Conservation (phyloP, 37 sponge, comb jelly and placozoan species). For the Aphrocallistes beatrix region DNA sequence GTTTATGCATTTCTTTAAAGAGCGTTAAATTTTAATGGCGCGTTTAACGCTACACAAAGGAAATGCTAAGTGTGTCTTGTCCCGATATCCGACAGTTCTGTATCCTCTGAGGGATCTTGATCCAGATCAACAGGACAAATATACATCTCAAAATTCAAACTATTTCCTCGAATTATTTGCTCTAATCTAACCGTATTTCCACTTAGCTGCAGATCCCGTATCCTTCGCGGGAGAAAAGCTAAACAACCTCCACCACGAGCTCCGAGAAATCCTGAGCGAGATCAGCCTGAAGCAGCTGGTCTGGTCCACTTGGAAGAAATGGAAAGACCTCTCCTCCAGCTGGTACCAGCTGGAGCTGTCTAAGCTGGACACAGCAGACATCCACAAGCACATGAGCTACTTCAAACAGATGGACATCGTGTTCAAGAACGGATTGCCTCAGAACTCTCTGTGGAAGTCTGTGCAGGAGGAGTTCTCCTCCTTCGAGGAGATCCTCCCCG, state of each 20-base stretch:
- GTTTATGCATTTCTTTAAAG: too few relatives aligned
- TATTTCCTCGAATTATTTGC: too few relatives aligned
- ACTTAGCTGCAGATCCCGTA: too few relatives aligned
- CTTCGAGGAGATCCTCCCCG: neutral
- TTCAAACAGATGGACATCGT: neutral
- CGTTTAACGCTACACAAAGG: too few relatives aligned
- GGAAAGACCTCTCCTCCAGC: neutral
- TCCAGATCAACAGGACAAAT: too few relatives aligned
- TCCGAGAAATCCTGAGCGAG: neutral
- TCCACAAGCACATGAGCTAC: neutral
- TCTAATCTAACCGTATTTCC: too few relatives aligned
- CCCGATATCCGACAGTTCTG: too few relatives aligned
- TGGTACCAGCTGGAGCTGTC: neutral
- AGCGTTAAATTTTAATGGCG: too few relatives aligned
- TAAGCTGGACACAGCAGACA: neutral
- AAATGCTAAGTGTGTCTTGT: too few relatives aligned
- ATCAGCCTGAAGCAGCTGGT: neutral
- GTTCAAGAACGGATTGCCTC: neutral
- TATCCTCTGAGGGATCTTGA: too few relatives aligned
- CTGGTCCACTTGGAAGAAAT: slow-evolving; percentile 16
- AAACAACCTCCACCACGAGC: neutral
- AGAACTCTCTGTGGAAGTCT: neutral
- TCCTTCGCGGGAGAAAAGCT: neutral
- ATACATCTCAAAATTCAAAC: too few relatives aligned
- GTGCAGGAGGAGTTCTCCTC: neutral